These are phyloP conservation scores for Prionace glauca DNA, from an alignment of 2,797 vertebrate genomes.

Conservation along the genomic window DNA sequence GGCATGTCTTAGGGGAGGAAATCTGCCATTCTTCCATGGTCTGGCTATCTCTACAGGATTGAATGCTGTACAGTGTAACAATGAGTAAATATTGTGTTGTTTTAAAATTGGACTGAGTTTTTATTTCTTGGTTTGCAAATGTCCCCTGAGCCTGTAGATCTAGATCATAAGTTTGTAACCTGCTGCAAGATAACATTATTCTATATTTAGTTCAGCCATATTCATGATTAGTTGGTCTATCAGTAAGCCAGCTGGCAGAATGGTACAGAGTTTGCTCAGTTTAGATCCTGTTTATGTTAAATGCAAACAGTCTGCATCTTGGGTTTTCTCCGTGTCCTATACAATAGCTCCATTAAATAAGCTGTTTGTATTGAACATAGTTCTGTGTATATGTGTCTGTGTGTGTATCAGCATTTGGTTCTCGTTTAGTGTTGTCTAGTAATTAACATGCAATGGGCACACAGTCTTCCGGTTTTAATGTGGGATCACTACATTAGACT, in stretches of 20 bases:
- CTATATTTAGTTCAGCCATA: not conserved
- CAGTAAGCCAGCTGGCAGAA: not conserved
- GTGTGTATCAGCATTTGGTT: not conserved
- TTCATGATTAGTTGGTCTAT: not conserved
- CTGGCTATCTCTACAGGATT: not conserved
- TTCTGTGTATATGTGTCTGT: not conserved
- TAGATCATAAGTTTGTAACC: not conserved
- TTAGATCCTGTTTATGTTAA: not conserved
- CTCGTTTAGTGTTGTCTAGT: not conserved
- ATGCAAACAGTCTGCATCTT: not conserved
- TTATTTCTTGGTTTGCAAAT: not conserved
- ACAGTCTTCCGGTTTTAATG: not conserved
- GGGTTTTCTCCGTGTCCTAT: not conserved
- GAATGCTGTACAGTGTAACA: not conserved
- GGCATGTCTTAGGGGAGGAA: too few relatives aligned
- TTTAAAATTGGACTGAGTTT: not conserved
- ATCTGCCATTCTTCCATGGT: too few relatives aligned
- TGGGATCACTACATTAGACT: not conserved
- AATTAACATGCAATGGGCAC: not conserved
- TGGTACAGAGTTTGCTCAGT: not conserved
- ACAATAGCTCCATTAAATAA: not conserved
- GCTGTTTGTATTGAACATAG: not conserved
- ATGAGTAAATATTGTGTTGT: not conserved
- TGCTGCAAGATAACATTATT: not conserved
- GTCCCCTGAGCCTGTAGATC: not conserved